Conservation (phyloP, 2,797 vertebrate genomes). For the Lutjanus campechanus region DNA sequence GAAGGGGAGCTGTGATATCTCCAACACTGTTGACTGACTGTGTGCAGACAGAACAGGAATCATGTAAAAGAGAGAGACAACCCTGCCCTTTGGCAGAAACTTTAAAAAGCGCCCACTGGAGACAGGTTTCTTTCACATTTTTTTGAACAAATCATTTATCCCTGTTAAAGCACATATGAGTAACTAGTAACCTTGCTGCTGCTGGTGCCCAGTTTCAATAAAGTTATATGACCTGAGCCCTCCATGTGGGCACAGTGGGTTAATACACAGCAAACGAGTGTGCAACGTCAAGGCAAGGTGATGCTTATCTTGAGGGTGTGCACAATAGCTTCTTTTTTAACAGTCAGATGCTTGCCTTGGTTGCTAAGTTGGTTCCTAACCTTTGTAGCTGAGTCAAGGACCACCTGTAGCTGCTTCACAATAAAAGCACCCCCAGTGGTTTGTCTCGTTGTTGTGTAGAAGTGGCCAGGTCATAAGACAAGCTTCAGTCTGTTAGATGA, state of each 20-base stretch:
- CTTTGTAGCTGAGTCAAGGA: neutral
- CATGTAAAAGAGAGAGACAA: constrained; percentile 26
- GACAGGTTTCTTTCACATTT: neutral
- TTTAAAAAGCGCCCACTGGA: constrained; percentile 1
- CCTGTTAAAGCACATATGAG: neutral
- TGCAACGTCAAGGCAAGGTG: neutral
- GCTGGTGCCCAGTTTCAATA: neutral
- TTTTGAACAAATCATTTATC: neutral
- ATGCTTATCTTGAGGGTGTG: neutral
- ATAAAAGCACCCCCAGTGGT: neutral
- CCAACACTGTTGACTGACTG: constrained; percentile 8
- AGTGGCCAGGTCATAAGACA: neutral
- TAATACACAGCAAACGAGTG: neutral
- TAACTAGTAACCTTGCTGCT: neutral
- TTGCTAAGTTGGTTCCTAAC: neutral
- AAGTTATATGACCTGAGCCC: neutral
- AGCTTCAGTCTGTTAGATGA: neutral
- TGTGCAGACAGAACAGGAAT: constrained; percentile 27
- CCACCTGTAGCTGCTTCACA: neutral
- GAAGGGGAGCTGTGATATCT: constrained; percentile 10
- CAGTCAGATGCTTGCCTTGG: neutral
- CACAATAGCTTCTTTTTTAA: neutral
- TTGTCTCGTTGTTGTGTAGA: neutral
- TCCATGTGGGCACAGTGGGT: neutral
- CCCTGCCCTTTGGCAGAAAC: constrained; percentile 25